These are phyloP conservation scores for Trachelus iudaicus DNA, from an alignment of 2,888 invertebrate genomes.

Conservation along the genomic window DNA sequence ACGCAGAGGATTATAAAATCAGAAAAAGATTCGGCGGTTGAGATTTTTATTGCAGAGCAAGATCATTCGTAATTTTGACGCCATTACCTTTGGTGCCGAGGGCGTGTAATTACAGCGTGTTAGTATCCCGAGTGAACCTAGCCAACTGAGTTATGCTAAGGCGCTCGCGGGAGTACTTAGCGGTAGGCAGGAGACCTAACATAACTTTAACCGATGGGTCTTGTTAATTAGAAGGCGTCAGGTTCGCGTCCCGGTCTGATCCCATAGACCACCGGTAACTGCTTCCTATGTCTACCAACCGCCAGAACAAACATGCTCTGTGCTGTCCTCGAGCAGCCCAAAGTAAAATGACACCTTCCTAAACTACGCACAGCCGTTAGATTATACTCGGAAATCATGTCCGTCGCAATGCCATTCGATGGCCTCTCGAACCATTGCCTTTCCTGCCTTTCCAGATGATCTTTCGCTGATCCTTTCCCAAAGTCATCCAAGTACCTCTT, in stretches of 20 bases:
- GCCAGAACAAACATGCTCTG: not conserved
- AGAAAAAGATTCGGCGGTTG: not conserved
- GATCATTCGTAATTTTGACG: slow-evolving; percentile 36
- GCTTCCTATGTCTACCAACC: slow-evolving; percentile 4
- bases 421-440: no score
- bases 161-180: slow-evolving; percentile 46
- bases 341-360: not conserved
- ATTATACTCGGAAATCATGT: not conserved
- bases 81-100: slow-evolving; percentile 37
- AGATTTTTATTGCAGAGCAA: not conserved
- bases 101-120: slow-evolving; percentile 45
- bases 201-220: slow-evolving; percentile 37
- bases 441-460: no score
- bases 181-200: slow-evolving; percentile 22
- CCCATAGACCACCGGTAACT: not conserved
- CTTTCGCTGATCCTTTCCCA: not conserved
- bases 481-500: not conserved
- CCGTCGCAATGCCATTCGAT: not conserved
- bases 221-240: slow-evolving; percentile 43
- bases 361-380: not conserved
- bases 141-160: slow-evolving; percentile 42
- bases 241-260: slow-evolving; percentile 7
- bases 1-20: not conserved
- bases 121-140: slow-evolving; percentile 34
- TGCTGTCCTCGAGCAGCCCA: not conserved